Evolutionary conservation across 2,797 vertebrate genomes (phyloP).

Genomic region (Rachycentron canadum): DNA sequence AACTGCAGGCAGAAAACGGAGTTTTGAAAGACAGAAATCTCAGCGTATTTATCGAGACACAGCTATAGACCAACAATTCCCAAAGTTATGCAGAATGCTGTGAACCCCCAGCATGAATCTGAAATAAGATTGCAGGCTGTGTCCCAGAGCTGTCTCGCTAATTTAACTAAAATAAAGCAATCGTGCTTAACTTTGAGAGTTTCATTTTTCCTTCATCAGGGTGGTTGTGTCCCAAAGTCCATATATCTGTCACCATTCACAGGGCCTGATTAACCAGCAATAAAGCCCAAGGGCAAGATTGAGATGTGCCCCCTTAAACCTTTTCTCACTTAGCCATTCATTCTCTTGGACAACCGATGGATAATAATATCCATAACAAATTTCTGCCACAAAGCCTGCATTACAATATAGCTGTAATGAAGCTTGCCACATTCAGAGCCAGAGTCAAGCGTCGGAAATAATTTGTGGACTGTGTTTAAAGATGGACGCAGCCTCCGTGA

Average conservation of each 20-base stretch:
- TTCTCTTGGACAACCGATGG: too few species aligned
- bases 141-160: not conserved
- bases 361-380: too few species aligned
- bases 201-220: not conserved
- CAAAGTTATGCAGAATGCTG: not conserved
- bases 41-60: constrained; percentile 8
- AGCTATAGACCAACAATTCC: not conserved
- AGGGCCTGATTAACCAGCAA: not conserved
- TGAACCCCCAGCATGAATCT: not conserved
- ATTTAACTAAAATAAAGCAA: constrained; percentile 6
- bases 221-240: not conserved
- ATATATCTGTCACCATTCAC: not conserved
- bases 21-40: constrained; percentile 1
- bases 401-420: too few species aligned
- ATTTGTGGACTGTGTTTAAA: too few species aligned
- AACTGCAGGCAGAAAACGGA: not conserved
- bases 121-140: not conserved
- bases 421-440: too few species aligned
- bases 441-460: too few species aligned
- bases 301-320: not conserved
- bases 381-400: too few species aligned
- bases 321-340: too few species aligned
- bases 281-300: too few species aligned
- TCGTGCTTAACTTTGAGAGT: not conserved
- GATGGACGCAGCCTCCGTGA: too few species aligned